phyloP scores from a whole-genome alignment of 2,888 invertebrate genomes.

The Drepanosiphum platanoidis region DNA sequence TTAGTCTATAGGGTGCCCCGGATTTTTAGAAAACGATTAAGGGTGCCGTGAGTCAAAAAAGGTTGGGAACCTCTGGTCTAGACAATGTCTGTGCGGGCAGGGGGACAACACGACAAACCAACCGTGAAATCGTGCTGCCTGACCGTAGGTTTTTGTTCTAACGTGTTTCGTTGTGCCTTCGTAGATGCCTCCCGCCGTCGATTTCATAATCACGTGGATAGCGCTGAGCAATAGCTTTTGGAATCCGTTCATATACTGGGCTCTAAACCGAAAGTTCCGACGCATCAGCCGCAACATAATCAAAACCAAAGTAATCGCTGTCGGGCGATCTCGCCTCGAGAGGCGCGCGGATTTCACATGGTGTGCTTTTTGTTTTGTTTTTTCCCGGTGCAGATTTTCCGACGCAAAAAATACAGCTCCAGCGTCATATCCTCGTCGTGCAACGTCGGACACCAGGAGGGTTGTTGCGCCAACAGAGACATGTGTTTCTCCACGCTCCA shows the following conservation, averaged over 20 bases:
- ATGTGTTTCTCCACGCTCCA: conserved; percentile 55
- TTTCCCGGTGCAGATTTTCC: conserved; percentile 40
- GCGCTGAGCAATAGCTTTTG: conserved; percentile 89
- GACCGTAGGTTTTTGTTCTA: too few species aligned
- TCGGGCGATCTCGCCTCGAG: neutral
- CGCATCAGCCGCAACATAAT: conserved; percentile 81
- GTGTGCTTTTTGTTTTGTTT: too few species aligned
- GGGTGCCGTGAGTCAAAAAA: too few species aligned
- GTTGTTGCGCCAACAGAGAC: conserved; percentile 52
- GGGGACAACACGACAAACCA: too few species aligned
- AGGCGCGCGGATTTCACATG: too few species aligned
- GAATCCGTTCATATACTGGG: conserved; percentile 91
- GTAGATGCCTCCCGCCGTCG: conserved; percentile 81
- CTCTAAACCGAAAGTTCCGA: conserved; percentile 85
- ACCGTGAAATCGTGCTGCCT: too few species aligned
- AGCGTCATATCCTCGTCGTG: conserved; percentile 43
- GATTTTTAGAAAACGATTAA: too few species aligned
- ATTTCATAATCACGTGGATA: conserved; percentile 87
- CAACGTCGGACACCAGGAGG: conserved; percentile 48
- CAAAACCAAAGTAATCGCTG: conserved; percentile 74
- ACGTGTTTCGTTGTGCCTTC: too few species aligned
- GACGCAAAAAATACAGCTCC: conserved; percentile 52
- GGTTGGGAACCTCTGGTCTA: too few species aligned
- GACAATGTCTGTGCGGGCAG: too few species aligned
- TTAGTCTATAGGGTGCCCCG: too few species aligned